Evolutionary conservation across 2,797 vertebrate species (phyloP).

Genomic region (Clarias pachynema): DNA sequence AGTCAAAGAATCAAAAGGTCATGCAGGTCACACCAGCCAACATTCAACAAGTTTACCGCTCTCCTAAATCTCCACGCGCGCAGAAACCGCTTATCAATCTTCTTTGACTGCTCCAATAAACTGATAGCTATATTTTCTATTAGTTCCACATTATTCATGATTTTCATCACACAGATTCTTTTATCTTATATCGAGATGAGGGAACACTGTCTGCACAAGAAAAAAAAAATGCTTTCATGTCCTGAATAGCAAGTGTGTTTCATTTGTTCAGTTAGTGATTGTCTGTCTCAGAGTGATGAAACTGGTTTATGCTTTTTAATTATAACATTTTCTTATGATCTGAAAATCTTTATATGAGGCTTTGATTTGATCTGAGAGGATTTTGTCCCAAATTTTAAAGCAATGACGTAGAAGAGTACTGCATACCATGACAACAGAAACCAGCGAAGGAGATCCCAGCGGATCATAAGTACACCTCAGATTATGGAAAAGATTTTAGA

Average conservation of each 20-base stretch:
- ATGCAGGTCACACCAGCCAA: not conserved
- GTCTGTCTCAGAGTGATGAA: not conserved
- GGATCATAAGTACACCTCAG: not conserved
- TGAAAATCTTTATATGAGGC: not conserved
- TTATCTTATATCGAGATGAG: no score
- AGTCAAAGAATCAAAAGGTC: slow-evolving; percentile 14
- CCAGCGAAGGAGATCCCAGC: not conserved
- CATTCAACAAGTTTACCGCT: not conserved
- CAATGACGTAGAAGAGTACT: not conserved
- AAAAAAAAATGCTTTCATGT: not conserved
- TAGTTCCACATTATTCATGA: no score
- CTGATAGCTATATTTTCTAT: not conserved
- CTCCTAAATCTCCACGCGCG: not conserved
- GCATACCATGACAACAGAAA: not conserved
- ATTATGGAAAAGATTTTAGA: not conserved
- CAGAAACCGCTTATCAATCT: not conserved
- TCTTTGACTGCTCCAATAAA: not conserved
- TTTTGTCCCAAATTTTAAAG: not conserved
- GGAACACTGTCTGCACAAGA: not conserved
- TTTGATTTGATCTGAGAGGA: not conserved
- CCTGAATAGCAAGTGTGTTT: not conserved
- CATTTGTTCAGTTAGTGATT: not conserved
- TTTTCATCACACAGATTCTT: not conserved
- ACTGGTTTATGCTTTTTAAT: not conserved
- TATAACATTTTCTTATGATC: not conserved